A percentile compares a stretch with the other conserved stretches of the same genome.
phyloP scores from a whole-genome alignment of 2,888 invertebrate species.

The Orthosia gracilis region DNA sequence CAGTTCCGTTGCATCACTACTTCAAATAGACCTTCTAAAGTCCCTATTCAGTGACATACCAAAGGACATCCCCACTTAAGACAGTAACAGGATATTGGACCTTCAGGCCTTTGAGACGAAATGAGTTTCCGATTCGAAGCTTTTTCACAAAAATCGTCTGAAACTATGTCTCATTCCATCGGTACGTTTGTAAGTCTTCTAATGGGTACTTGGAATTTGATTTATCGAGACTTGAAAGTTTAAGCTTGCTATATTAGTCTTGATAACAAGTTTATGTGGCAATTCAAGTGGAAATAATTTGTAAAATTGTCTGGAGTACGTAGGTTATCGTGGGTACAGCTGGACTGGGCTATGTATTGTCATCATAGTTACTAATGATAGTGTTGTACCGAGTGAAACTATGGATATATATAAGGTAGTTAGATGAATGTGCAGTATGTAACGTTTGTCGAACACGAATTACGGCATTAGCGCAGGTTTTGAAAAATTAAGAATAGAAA shows the following conservation, averaged over 20 bases:
- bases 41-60: not conserved
- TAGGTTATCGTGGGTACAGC: not conserved
- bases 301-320: not conserved
- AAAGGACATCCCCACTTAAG: constrained; percentile 56
- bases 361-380: not conserved
- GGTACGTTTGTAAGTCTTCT: constrained; percentile 13
- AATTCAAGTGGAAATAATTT: constrained; percentile 5
- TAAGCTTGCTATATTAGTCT: not conserved
- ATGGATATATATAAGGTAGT: not conserved
- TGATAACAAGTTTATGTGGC: constrained; percentile 11
- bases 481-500: not conserved
- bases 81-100: constrained; percentile 67
- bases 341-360: not conserved
- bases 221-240: constrained; percentile 16
- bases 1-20: no score
- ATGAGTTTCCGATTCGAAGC: constrained; percentile 61
- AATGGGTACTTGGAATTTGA: constrained; percentile 33
- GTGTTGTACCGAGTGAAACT: not conserved
- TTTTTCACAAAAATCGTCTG: constrained; percentile 16
- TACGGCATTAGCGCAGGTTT: not conserved
- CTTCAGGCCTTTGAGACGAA: constrained; percentile 56
- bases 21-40: not conserved
- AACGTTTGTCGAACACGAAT: not conserved
- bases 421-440: not conserved
- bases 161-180: constrained; percentile 10